phyloP scores from a whole-genome alignment of 2,797 vertebrate genomes.

The Acipenser transmontanus region DNA sequence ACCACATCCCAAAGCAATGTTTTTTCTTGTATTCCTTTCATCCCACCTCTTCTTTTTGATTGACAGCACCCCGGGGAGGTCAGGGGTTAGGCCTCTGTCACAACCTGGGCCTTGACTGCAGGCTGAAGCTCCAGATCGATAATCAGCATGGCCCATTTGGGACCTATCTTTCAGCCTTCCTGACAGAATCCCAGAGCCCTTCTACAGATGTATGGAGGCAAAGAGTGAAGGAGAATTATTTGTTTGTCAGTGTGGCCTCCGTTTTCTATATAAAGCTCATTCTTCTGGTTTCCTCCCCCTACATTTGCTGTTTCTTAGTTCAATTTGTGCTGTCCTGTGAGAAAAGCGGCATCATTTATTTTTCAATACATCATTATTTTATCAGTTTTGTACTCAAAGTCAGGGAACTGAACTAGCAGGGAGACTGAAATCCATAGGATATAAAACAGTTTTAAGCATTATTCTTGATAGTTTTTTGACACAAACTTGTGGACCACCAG shows the following conservation, averaged over 20 bases:
- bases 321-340: neutral
- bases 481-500: no score
- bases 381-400: neutral
- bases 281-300: neutral
- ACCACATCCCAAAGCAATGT: no score
- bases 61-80: conserved; percentile 26
- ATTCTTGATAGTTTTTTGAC: no score
- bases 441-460: no score
- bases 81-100: conserved; percentile 20
- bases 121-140: conserved; percentile 22
- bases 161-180: conserved; percentile 40
- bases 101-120: conserved; percentile 16
- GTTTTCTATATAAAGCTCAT: conserved; percentile 13
- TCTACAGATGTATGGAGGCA: conserved; percentile 17
- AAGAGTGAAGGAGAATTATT: conserved; percentile 21
- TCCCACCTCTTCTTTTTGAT: conserved; percentile 31
- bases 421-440: neutral
- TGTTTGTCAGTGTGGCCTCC: conserved; percentile 24
- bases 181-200: conserved; percentile 34
- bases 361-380: neutral
- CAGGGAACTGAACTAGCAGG: neutral
- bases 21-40: conserved; percentile 15
- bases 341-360: neutral
- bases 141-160: conserved; percentile 25
- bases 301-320: neutral